Evolutionary conservation across 2,113 vertebrate genomes (phyloP), one percentile per base, ranked within the genome.

Genomic region (Mormyrus iriodes): DNA sequence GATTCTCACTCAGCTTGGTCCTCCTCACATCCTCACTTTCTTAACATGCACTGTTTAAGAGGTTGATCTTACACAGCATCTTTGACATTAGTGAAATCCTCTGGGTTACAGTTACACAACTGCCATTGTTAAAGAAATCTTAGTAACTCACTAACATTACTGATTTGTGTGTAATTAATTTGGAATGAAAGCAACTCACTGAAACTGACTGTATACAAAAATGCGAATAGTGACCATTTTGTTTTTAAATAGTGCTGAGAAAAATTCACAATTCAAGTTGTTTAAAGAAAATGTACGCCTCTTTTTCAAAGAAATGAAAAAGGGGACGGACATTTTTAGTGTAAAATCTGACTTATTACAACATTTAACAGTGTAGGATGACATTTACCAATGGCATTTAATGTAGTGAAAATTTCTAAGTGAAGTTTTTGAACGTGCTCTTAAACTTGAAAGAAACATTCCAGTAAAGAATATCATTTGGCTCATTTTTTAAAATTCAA

Each of bases 1-100:
- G 92, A 97, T 96, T 35, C 1, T 61, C 12, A 27, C 31, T 19
- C 27, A 53, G 21, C 44, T 8, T 31, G 27, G 12, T 35, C 65
- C 24, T n/a, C 12, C 7, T 85, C 79, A 27, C 69, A 39, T 76
- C 39, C 3, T 39, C 73, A 6, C 73, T 79, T 79, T 31, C n/a
- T 31, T 69, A 48, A 48, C 4, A 8, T 48, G 46, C 46, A 61
- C 55, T 61, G n/a, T n/a, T n/a, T n/a, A 79, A 31, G 35, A 82
- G 31, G 76, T 82, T 39, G 17, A 42, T 24, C 76, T 21, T 31
- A 9, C n/a, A 10, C 46, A 69, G 61, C 61, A 5, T 31, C 27
- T 1, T 27, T 69, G 27, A 69, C 27, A 69, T 69, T 69, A 69
- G 61, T 69, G 61, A 27, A 27, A n/a, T 69, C 27, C 9, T 69